A percentile compares a stretch with the other conserved stretches of the same genome.
Conservation (phyloP, 2,888 invertebrate genomes). For the Agrotis ipsilon region DNA sequence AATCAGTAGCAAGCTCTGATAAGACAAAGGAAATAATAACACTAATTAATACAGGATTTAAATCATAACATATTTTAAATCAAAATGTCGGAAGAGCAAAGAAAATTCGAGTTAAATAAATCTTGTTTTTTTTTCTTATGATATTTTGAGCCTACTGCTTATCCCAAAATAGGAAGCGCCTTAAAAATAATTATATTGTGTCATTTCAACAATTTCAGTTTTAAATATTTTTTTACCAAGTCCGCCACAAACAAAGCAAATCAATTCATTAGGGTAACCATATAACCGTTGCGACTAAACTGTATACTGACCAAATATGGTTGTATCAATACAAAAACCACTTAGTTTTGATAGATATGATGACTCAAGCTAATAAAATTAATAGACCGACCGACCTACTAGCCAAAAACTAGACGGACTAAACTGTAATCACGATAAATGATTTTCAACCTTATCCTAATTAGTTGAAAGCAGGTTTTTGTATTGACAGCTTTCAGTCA, state of each 20-base stretch:
- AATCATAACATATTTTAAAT: background rate
- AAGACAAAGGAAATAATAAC: no score
- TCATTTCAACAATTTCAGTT: slow-evolving; percentile 6
- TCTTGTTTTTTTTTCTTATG: background rate
- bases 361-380: slow-evolving; percentile 65
- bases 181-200: slow-evolving; percentile 7
- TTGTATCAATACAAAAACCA: slow-evolving; percentile 59
- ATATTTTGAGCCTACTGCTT: background rate
- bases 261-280: slow-evolving; percentile 54
- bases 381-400: slow-evolving; percentile 63
- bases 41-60: no score
- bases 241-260: slow-evolving; percentile 22
- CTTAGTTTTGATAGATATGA: slow-evolving; percentile 62
- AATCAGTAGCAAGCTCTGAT: slow-evolving; percentile 3
- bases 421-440: slow-evolving; percentile 3
- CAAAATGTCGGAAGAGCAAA: background rate
- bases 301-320: slow-evolving; percentile 52
- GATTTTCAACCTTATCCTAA: slow-evolving; percentile 23
- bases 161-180: background rate
- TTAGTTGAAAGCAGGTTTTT: slow-evolving; percentile 1
- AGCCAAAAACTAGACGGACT: slow-evolving; percentile 51
- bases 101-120: background rate
- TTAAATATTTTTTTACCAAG: slow-evolving; percentile 3
- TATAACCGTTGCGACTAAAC: slow-evolving; percentile 27
- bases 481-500: slow-evolving; percentile 26